A percentile compares a stretch with the other conserved stretches of the same genome.
phyloP scores from a whole-genome alignment of 2,797 vertebrate genomes.

The Leptatherina wallacei region DNA sequence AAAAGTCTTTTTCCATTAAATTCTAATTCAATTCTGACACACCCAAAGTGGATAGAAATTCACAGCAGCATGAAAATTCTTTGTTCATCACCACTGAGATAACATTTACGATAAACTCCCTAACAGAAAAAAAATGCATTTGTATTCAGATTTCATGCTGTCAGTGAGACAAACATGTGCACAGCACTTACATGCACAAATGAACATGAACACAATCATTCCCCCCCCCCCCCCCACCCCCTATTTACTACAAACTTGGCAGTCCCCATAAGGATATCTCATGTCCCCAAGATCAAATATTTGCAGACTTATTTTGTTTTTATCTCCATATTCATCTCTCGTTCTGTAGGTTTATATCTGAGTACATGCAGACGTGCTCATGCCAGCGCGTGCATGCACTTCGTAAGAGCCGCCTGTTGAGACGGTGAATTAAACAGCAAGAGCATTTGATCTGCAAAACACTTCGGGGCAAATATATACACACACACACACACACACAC shows the following conservation, averaged over 20 bases:
- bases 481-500: slow-evolving; percentile 56
- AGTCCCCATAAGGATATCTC: slow-evolving; percentile 44
- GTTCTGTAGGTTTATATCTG: slow-evolving; percentile 59
- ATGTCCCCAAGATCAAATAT: slow-evolving; percentile 62
- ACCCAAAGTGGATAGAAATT: slow-evolving; percentile 3
- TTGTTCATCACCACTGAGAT: slow-evolving; percentile 21
- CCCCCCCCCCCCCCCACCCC: not conserved
- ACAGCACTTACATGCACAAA: slow-evolving; percentile 54
- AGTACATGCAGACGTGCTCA: slow-evolving; percentile 52
- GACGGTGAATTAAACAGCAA: slow-evolving; percentile 82
- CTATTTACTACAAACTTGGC: slow-evolving; percentile 45
- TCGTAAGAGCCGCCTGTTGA: slow-evolving; percentile 77
- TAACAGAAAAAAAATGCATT: slow-evolving; percentile 31
- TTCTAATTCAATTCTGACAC: slow-evolving; percentile 5
- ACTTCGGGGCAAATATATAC: slow-evolving; percentile 73
- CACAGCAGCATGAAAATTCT: slow-evolving; percentile 12
- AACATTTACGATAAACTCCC: slow-evolving; percentile 39
- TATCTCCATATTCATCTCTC: slow-evolving; percentile 65
- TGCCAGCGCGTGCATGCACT: slow-evolving; percentile 58
- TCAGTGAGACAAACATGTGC: slow-evolving; percentile 50
- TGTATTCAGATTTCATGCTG: slow-evolving; percentile 37
- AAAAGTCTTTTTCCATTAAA: not conserved
- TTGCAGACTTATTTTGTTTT: slow-evolving; percentile 61
- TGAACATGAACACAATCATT: slow-evolving; percentile 58
- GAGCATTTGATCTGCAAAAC: slow-evolving; percentile 81